Conservation (phyloP, 2,113 vertebrate species). For the Gallinago paraguaiae region DNA sequence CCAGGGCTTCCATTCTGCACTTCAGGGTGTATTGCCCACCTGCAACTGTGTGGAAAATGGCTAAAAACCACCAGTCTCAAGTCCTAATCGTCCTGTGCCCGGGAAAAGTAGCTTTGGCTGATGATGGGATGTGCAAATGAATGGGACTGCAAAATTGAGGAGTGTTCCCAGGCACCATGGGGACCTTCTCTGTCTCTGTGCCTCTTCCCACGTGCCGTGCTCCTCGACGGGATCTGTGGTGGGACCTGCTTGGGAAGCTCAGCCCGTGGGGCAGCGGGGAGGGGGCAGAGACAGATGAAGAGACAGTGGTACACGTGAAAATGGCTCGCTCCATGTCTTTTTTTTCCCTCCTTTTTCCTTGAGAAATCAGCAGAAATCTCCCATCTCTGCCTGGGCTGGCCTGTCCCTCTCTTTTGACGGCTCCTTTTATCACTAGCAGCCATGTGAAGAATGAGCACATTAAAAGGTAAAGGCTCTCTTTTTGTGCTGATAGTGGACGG, state of each 20-base stretch:
- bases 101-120: neutral
- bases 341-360: neutral
- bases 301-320: neutral
- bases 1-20: neutral
- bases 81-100: neutral
- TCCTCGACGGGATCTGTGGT: neutral
- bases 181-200: neutral
- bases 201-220: neutral
- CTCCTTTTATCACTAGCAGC: conserved; percentile 32
- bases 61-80: neutral
- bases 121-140: neutral
- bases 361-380: conserved; percentile 1
- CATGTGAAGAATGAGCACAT: conserved; percentile 17
- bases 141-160: neutral
- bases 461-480: conserved; percentile 10
- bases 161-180: neutral
- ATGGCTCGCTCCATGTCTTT: neutral
- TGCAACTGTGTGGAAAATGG: neutral
- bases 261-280: neutral
- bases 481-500: neutral
- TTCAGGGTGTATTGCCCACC: neutral
- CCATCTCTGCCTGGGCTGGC: neutral
- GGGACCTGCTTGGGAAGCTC: neutral
- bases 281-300: neutral
- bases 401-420: conserved; percentile 21